Evolutionary conservation across 2,113 vertebrate species (phyloP).

Genomic region (Macheiramphus alcinus): DNA sequence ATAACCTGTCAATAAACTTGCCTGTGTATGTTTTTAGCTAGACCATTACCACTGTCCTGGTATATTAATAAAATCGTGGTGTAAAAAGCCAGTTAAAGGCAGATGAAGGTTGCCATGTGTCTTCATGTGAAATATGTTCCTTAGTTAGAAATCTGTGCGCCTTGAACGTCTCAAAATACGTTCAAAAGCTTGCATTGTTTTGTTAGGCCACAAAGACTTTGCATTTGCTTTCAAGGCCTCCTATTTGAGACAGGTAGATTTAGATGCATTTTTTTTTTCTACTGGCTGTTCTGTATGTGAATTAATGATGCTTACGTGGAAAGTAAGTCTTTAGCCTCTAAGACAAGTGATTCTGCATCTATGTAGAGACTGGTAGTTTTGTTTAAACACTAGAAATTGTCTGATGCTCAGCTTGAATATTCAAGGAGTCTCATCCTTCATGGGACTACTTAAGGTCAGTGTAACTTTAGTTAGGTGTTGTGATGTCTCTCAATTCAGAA

Average conservation of each 20-base stretch:
- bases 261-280: fast-evolving
- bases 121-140: background rate
- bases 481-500: background rate
- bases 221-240: background rate
- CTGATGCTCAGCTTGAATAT: background rate
- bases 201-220: background rate
- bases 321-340: background rate
- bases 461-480: background rate
- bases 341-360: background rate
- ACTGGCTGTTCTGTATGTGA: background rate
- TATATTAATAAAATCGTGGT: background rate
- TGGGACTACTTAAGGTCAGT: background rate
- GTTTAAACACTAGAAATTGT: background rate
- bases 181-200: background rate
- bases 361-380: background rate
- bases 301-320: background rate
- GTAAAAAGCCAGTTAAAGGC: background rate
- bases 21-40: background rate
- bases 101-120: background rate
- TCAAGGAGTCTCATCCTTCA: background rate
- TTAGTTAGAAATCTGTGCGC: background rate
- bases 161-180: background rate
- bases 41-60: background rate
- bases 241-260: background rate
- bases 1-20: background rate